phyloP scores from a whole-genome alignment of 2,888 invertebrate species.

The Ophioninae sp. region DNA sequence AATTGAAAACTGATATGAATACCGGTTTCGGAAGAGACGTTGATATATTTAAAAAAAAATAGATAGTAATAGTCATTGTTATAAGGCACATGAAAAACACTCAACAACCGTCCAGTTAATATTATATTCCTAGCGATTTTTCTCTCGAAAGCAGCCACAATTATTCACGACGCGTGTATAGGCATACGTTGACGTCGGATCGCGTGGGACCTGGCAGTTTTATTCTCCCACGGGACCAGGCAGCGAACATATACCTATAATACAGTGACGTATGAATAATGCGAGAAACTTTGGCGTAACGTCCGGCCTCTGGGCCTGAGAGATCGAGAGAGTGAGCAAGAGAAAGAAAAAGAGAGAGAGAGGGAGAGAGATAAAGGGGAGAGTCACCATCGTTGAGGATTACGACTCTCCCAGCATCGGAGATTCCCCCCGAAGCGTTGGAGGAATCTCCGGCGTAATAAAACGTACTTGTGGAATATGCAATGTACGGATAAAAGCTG shows the following conservation, averaged over 20 bases:
- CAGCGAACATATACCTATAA: slow-evolving; percentile 19
- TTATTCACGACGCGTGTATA: slow-evolving; percentile 10
- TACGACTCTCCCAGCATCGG: slow-evolving; percentile 43
- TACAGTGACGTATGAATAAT: slow-evolving; percentile 10
- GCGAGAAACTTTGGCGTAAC: slow-evolving; percentile 47
- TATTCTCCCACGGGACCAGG: slow-evolving; percentile 57
- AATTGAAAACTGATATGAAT: slow-evolving; percentile 30
- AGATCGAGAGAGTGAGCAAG: background rate
- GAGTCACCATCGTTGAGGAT: slow-evolving; percentile 26
- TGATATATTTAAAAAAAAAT: too few species aligned
- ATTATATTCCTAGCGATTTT: background rate
- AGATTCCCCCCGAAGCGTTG: background rate
- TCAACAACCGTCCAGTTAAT: background rate
- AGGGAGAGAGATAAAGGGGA: background rate
- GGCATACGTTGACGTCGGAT: slow-evolving; percentile 21
- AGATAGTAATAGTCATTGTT: background rate
- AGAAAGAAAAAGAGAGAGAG: background rate
- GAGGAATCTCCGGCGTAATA: slow-evolving; percentile 23
- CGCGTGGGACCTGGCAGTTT: slow-evolving; percentile 53
- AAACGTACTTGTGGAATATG: slow-evolving; percentile 33
- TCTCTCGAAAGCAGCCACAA: background rate
- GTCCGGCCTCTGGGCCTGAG: slow-evolving; percentile 42
- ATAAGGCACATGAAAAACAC: background rate
- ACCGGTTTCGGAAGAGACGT: slow-evolving; percentile 6
- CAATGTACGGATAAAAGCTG: slow-evolving; percentile 6